phyloP scores from a whole-genome alignment of 2,888 invertebrate species.

The Stictocephala bisonia region DNA sequence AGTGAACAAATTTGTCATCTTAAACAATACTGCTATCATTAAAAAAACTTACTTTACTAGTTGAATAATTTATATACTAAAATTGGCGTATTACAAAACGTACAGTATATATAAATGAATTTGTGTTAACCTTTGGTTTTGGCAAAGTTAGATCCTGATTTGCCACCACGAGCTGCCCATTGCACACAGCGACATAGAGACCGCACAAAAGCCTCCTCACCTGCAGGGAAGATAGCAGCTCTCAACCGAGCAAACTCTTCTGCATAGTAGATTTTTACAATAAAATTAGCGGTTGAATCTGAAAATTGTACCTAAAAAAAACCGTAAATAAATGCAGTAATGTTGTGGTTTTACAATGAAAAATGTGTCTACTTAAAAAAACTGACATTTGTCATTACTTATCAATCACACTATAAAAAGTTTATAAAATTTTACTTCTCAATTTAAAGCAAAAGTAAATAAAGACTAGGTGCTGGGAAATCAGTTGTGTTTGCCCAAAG shows the following conservation, averaged over 20 bases:
- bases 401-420: no score
- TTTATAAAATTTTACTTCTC: no score
- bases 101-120: no score
- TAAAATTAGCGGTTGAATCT: conserved; percentile 81
- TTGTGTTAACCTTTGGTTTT: conserved; percentile 83
- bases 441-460: no score
- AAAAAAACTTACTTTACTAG: no score
- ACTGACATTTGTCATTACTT: no score
- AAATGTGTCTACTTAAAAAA: no score
- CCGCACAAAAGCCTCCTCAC: conserved; percentile 83
- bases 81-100: not conserved
- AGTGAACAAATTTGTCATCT: no score
- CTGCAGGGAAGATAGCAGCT: conserved; percentile 69
- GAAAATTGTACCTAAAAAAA: conserved; percentile 65
- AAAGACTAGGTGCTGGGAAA: no score
- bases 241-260: conserved; percentile 90
- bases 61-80: not conserved
- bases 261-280: conserved; percentile 91
- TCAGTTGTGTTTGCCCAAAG: no score
- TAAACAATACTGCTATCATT: no score
- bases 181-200: conserved; percentile 86
- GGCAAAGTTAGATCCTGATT: conserved; percentile 96
- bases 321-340: not conserved
- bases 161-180: conserved; percentile 96
- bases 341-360: no score